Conservation (phyloP, 2,888 invertebrate species). For the Cataglyphis cursor region DNA sequence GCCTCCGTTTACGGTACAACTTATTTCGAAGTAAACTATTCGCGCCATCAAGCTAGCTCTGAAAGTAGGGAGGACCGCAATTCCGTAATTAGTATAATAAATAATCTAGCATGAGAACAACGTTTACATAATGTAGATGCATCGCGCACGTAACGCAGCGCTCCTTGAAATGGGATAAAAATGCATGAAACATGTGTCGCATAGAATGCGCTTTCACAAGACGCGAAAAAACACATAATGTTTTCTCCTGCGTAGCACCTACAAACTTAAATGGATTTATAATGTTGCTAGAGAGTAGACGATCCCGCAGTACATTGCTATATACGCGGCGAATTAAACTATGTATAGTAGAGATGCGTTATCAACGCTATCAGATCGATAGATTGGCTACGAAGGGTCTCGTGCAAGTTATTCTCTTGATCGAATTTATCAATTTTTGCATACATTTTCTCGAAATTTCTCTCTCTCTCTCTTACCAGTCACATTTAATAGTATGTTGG, state of each 20-base stretch:
- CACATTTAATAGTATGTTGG: not conserved
- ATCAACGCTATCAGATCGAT: not conserved
- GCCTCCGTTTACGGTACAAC: constrained; percentile 46
- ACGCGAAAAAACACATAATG: constrained; percentile 36
- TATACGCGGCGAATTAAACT: constrained; percentile 16
- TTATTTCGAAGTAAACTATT: constrained; percentile 52
- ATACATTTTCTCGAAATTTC: not conserved
- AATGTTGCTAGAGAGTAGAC: constrained; percentile 15
- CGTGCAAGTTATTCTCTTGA: not conserved
- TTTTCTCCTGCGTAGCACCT: not conserved
- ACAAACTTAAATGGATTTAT: constrained; percentile 44
- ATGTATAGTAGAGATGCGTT: not conserved
- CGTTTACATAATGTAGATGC: constrained; percentile 49
- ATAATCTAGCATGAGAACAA: constrained; percentile 40
- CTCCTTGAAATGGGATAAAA: constrained; percentile 53
- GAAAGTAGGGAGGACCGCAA: constrained; percentile 37
- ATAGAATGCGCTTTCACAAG: constrained; percentile 36
- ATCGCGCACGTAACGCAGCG: constrained; percentile 34
- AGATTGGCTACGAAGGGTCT: not conserved
- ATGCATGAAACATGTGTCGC: constrained; percentile 48
- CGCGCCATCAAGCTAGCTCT: constrained; percentile 25
- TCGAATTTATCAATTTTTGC: not conserved
- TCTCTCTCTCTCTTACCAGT: not conserved
- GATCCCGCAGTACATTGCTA: not conserved
- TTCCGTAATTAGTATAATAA: constrained; percentile 58